Conservation (phyloP, 2,797 vertebrate genomes). For the Lateolabrax maculatus region DNA sequence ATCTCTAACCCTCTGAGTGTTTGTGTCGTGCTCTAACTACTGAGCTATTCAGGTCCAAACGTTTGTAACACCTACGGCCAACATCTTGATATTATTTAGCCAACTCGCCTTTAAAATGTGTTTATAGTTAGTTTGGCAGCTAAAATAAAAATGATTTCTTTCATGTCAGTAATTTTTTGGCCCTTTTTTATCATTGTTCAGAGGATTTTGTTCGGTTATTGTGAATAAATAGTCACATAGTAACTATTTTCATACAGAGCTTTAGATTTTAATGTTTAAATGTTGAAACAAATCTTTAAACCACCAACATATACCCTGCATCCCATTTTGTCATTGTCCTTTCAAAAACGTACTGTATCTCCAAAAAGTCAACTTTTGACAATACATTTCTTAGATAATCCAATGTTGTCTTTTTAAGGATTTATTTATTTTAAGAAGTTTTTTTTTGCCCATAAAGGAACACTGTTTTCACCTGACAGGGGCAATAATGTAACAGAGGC, state of each 20-base stretch:
- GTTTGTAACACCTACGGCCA: not conserved
- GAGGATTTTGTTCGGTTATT: no score
- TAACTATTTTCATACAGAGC: no score
- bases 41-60: constrained; percentile 9
- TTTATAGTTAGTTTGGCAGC: not conserved
- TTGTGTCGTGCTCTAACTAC: not conserved
- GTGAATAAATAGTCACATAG: no score
- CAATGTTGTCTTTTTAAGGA: not conserved
- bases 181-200: no score
- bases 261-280: no score
- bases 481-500: not conserved
- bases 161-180: not conserved
- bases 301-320: no score
- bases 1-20: constrained; percentile 4
- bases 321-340: no score
- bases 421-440: no score
- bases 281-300: no score
- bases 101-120: not conserved
- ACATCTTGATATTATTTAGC: not conserved
- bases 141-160: not conserved
- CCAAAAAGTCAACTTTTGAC: no score
- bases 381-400: not conserved
- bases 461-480: not conserved
- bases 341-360: no score
- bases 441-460: no score